A percentile compares a stretch with the other conserved stretches of the same genome.
phyloP scores from a whole-genome alignment of 2,113 vertebrate genomes.

The Dunckerocampus dactyliophorus region DNA sequence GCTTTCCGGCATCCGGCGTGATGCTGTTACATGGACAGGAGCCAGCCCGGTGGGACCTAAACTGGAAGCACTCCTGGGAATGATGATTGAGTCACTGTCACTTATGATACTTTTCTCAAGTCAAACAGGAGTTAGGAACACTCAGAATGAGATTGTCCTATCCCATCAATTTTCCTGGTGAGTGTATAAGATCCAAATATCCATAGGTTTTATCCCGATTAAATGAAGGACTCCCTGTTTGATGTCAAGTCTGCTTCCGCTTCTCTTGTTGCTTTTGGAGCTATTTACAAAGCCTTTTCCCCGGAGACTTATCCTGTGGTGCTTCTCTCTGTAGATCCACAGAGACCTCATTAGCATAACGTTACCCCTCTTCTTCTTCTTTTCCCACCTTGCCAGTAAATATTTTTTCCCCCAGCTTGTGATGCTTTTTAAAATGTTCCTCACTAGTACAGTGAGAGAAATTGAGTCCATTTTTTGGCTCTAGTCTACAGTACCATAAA shows the following conservation, averaged over 20 bases:
- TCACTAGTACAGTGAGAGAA: conserved; percentile 16
- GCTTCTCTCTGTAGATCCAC: conserved; percentile 40
- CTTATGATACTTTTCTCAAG: not conserved
- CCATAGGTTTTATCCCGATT: conserved; percentile 54
- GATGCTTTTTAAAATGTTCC: conserved; percentile 33
- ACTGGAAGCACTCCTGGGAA: conserved; percentile 16
- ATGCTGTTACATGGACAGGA: conserved; percentile 29
- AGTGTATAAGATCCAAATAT: conserved; percentile 24
- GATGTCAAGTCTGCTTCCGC: conserved; percentile 35
- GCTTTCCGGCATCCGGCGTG: conserved; percentile 46
- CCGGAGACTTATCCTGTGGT: conserved; percentile 35
- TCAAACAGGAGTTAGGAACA: not conserved
- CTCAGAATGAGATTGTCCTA: too few relatives aligned
- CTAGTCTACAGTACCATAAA: too few relatives aligned
- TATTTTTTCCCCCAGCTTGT: conserved; percentile 18
- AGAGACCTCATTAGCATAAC: conserved; percentile 49
- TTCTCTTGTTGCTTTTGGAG: conserved; percentile 34
- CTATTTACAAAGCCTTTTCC: conserved; percentile 53
- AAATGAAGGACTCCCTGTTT: conserved; percentile 46
- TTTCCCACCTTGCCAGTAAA: conserved; percentile 3
- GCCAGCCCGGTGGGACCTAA: conserved; percentile 8
- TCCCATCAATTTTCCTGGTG: too few relatives aligned
- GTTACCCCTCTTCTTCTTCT: not conserved
- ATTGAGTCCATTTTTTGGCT: conserved; percentile 16
- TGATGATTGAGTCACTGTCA: conserved; percentile 40